Percentiles rank a stretch among this genome's conserved stretches.
These are phyloP conservation scores for Agelaius tricolor DNA, from an alignment of 2,113 vertebrate species.

Conservation along the genomic window DNA sequence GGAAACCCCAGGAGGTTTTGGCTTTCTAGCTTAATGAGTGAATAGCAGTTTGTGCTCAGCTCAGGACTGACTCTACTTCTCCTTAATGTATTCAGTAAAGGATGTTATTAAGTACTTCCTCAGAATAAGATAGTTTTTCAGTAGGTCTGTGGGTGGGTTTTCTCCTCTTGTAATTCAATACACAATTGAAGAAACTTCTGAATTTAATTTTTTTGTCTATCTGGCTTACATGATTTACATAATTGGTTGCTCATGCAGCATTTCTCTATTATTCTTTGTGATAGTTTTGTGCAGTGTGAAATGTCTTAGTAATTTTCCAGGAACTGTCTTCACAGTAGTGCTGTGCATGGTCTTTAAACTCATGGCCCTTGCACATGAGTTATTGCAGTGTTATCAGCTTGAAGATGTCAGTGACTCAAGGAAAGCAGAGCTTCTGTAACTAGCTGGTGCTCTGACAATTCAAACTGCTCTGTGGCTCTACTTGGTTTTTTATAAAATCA, in stretches of 20 bases:
- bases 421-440: neutral
- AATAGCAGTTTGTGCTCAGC: neutral
- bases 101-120: constrained; percentile 36
- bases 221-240: constrained; percentile 46
- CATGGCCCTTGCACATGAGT: neutral
- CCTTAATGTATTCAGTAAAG: neutral
- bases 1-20: neutral
- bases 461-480: neutral
- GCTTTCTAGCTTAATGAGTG: neutral
- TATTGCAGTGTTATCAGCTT: neutral
- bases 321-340: neutral
- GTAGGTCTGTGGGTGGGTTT: neutral
- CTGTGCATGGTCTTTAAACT: neutral
- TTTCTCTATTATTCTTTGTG: constrained; percentile 48
- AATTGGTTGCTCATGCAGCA: constrained; percentile 37
- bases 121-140: neutral
- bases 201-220: constrained; percentile 46
- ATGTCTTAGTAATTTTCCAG: constrained; percentile 26
- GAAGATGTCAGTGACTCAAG: neutral
- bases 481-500: neutral
- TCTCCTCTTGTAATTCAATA: neutral
- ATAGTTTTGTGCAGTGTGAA: constrained; percentile 16
- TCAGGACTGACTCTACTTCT: neutral
- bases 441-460: neutral
- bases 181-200: constrained; percentile 16